Conservation (phyloP, 2,888 invertebrate species). For the Leucoptera coffeella region DNA sequence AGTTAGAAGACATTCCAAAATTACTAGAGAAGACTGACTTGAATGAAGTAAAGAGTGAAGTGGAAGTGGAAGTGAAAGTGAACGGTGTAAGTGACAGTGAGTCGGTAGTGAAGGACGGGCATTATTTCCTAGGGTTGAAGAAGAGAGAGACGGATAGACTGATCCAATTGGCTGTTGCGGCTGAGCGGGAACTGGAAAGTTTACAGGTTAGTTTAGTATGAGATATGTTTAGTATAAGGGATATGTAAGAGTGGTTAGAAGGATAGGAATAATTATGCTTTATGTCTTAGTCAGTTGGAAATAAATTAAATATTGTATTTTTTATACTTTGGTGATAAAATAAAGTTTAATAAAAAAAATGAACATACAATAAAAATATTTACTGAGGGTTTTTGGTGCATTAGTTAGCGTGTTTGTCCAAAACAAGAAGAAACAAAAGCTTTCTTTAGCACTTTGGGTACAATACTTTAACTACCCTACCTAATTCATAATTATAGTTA, state of each 20-base stretch:
- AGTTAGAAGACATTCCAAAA: slow-evolving; percentile 25
- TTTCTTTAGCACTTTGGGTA: too few species aligned
- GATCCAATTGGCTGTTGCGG: slow-evolving; percentile 58
- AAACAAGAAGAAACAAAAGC: too few species aligned
- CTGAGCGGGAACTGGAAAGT: slow-evolving; percentile 62
- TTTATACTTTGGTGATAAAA: too few species aligned
- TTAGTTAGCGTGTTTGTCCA: too few species aligned
- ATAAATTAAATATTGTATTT: neutral
- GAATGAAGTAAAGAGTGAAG: slow-evolving; percentile 3
- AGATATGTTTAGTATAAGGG: neutral
- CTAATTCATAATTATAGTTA: too few species aligned
- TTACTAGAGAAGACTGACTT: slow-evolving; percentile 16
- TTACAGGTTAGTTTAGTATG: slow-evolving; percentile 22
- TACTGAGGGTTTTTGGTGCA: too few species aligned
- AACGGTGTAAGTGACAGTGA: slow-evolving; percentile 16
- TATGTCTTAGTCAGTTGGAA: too few species aligned
- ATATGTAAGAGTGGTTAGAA: neutral
- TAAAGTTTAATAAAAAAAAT: too few species aligned
- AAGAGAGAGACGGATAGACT: slow-evolving; percentile 68
- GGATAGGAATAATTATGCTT: neutral
- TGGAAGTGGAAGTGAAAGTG: slow-evolving; percentile 6
- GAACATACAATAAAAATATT: too few species aligned
- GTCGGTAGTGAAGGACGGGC: slow-evolving; percentile 64
- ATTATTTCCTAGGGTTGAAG: slow-evolving; percentile 71
- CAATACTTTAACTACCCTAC: too few species aligned